Conservation (phyloP, 2,113 vertebrate genomes). For the Pelobates fuscus region DNA sequence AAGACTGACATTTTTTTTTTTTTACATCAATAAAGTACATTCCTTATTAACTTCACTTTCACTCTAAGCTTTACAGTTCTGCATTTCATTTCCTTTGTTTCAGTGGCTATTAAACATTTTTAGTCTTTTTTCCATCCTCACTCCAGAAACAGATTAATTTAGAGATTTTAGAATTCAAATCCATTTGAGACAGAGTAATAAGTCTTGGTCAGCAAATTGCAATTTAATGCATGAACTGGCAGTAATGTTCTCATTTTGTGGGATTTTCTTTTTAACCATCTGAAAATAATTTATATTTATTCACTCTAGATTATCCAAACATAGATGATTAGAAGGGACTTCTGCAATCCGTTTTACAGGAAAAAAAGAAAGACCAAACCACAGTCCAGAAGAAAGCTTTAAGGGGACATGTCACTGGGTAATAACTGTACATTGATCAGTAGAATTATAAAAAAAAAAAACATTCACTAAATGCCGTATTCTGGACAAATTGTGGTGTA, state of each 20-base stretch:
- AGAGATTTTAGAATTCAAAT: conserved; percentile 41
- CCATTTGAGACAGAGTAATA: conserved; percentile 47
- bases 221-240: conserved; percentile 36
- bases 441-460: too few species aligned
- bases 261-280: conserved; percentile 30
- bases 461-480: too few species aligned
- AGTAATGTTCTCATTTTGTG: conserved; percentile 19
- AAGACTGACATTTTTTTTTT: too few species aligned
- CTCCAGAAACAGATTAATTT: conserved; percentile 45
- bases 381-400: too few species aligned
- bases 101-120: conserved; percentile 33
- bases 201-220: conserved; percentile 29
- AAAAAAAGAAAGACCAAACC: too few species aligned
- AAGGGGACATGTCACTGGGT: too few species aligned
- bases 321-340: too few species aligned
- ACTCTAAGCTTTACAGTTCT: conserved; percentile 30
- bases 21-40: too few species aligned
- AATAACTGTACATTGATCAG: too few species aligned
- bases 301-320: conserved; percentile 29
- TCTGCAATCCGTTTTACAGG: too few species aligned
- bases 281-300: conserved; percentile 46
- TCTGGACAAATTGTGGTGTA: too few species aligned
- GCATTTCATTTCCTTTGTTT: conserved; percentile 47
- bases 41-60: conserved; percentile 35
- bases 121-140: conserved; percentile 12